phyloP scores from a whole-genome alignment of 2,888 invertebrate genomes.

The Metalampra italica region DNA sequence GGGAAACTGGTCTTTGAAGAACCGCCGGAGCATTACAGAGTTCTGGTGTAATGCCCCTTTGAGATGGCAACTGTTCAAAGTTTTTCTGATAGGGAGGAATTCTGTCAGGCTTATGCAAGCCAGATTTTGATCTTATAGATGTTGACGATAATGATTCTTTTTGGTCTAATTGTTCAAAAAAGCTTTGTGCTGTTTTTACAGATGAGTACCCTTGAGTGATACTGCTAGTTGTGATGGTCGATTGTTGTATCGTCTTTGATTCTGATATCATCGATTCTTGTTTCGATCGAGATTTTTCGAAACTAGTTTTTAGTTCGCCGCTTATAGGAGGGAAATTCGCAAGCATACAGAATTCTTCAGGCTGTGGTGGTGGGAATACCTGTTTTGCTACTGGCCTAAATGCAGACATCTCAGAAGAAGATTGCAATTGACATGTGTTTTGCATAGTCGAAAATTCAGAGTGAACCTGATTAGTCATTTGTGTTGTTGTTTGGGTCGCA shows the following conservation, averaged over 20 bases:
- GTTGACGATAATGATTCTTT: conserved; percentile 52
- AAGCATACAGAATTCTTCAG: conserved; percentile 51
- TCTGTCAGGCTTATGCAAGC: conserved; percentile 80
- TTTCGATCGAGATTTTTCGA: conserved; percentile 43
- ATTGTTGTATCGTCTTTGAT: conserved; percentile 42
- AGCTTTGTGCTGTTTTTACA: conserved; percentile 59
- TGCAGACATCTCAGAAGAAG: conserved; percentile 61
- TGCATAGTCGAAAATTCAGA: conserved; percentile 55
- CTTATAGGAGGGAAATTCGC: conserved; percentile 57
- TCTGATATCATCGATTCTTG: conserved; percentile 47
- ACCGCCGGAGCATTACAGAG: conserved; percentile 60
- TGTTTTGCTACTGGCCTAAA: conserved; percentile 71
- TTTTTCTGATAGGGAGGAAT: conserved; percentile 83
- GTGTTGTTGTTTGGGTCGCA: conserved; percentile 49
- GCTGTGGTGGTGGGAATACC: conserved; percentile 55
- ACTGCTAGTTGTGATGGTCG: conserved; percentile 35
- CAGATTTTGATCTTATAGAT: conserved; percentile 63
- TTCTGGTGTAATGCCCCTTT: conserved; percentile 79
- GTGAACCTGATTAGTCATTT: conserved; percentile 40
- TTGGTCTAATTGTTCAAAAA: conserved; percentile 63
- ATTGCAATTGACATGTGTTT: conserved; percentile 58
- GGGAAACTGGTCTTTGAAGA: conserved; percentile 61
- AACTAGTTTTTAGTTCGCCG: conserved; percentile 54
- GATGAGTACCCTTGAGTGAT: conserved; percentile 51
- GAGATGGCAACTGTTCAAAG: conserved; percentile 78